Evolutionary conservation across 2,888 invertebrate genomes (phyloP).

Genomic region (Drosophila anomelani): DNA sequence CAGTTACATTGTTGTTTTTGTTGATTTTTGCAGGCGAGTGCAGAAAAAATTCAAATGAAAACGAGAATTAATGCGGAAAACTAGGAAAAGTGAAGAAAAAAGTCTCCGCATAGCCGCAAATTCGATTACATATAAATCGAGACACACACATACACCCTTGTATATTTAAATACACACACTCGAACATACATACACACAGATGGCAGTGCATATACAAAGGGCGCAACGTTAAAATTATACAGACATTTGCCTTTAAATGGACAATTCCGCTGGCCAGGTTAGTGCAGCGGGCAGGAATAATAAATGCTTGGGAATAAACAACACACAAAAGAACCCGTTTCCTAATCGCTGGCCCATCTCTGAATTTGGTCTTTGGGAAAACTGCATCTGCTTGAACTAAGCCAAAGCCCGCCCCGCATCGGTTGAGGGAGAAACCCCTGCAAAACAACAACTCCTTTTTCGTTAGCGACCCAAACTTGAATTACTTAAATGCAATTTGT

Average conservation of each 20-base stretch:
- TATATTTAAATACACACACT: slow-evolving; percentile 15
- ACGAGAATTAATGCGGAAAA: slow-evolving; percentile 28
- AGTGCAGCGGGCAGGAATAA: slow-evolving; percentile 42
- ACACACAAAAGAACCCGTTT: slow-evolving; percentile 23
- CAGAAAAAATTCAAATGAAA: slow-evolving; percentile 29
- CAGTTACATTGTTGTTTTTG: slow-evolving; percentile 68
- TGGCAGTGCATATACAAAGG: slow-evolving; percentile 54
- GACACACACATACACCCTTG: slow-evolving; percentile 23
- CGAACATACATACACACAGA: slow-evolving; percentile 36
- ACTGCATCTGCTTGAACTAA: slow-evolving; percentile 6
- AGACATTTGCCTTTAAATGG: slow-evolving; percentile 61
- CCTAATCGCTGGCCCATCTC: slow-evolving; percentile 15
- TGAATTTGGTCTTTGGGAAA: slow-evolving; percentile 9
- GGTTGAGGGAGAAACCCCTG: slow-evolving; percentile 1
- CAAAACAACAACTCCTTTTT: slow-evolving; percentile 2
- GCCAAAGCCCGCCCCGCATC: neutral
- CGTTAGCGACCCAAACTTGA: neutral
- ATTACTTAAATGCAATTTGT: too few relatives aligned
- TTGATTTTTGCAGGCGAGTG: slow-evolving; percentile 34
- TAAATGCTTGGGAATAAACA: slow-evolving; percentile 3
- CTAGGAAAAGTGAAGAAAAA: slow-evolving; percentile 15
- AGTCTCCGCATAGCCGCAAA: slow-evolving; percentile 37
- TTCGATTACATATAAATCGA: slow-evolving; percentile 29
- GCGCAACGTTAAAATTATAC: slow-evolving; percentile 56
- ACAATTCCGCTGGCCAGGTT: slow-evolving; percentile 75